Base-by-base conservation (phyloP, 2,888 invertebrate genomes). In the Elegia similella region DNA sequence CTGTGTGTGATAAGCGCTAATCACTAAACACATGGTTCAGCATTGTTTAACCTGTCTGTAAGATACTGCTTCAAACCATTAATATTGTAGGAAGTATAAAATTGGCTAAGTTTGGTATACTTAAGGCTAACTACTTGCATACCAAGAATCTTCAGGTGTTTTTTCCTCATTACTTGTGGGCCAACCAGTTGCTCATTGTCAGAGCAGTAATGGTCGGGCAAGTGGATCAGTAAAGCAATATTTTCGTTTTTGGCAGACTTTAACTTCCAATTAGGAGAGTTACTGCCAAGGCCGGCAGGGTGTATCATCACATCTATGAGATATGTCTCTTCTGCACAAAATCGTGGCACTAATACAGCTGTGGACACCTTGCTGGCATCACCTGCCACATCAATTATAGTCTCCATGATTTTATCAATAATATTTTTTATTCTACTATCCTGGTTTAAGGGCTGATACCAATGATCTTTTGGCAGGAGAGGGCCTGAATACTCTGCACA, bases 141-240 rank as follows among this genome's bases (percentile, higher is more conserved):
- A 2, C 95, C 95, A 48, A 95, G 79, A 65, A 92, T 86, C 69
- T 89, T 88, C 10, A 95, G 82, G 73, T 95, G 95, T 58, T 93
- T 90, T 58, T 89, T 92, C 63, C 93, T 93, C 93, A 95, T 93
- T 2, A 88, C 77, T 76, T 95, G 94, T 23, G 93, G 92, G 0
- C 95, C 95, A 64, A 93, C 86, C 17, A 95, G 76, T 54, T 88
- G 80, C 47, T 83, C 79, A 44, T 90, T 91, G 59, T 93, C 90
- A 44, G 91, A 88, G 72, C 94, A 94, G 76, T 92, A 95, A 76
- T 95, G 93, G 62, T 95, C 94, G 1, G 95, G 94, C 56, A 94
- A 80, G 73, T 94, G 92, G 57, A 95, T 91, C 55, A 95, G 76
- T 42, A 95, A 66, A 0, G 93, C 95, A 46, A 91, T 86, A 66